phyloP scores from a whole-genome alignment of 2,797 vertebrate genomes.

The Sebastes kiyomatsui region DNA sequence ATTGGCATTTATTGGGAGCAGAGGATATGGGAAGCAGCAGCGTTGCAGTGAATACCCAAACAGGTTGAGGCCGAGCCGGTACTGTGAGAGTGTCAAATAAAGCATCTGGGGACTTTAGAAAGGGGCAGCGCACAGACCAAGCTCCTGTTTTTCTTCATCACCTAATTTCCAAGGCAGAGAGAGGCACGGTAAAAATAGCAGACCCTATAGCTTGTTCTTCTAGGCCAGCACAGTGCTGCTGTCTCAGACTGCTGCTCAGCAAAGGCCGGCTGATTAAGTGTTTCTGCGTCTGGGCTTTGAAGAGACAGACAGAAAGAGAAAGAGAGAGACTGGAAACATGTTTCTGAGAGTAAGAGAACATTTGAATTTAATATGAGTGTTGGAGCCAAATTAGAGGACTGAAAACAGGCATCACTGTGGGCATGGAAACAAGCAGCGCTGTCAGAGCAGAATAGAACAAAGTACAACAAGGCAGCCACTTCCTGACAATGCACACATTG shows the following conservation, averaged over 20 bases:
- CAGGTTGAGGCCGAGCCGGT: slow-evolving; percentile 14
- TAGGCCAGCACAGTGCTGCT: slow-evolving; percentile 24
- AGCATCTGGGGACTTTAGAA: slow-evolving; percentile 25
- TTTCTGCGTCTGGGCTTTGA: slow-evolving; percentile 40
- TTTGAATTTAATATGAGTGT: slow-evolving; percentile 45
- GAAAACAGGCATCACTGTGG: slow-evolving; percentile 32
- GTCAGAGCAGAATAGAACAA: slow-evolving; percentile 16
- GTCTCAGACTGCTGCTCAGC: slow-evolving; percentile 33
- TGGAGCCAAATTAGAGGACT: slow-evolving; percentile 31
- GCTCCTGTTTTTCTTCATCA: slow-evolving; percentile 30
- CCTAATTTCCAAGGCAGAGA: slow-evolving; percentile 40
- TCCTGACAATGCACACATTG: slow-evolving; percentile 1
- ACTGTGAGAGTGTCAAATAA: slow-evolving; percentile 11
- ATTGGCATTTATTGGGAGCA: slow-evolving; percentile 25
- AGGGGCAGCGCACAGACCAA: slow-evolving; percentile 6
- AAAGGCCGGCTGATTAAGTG: slow-evolving; percentile 45
- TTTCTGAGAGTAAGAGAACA: slow-evolving; percentile 7
- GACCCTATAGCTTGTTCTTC: slow-evolving; percentile 19
- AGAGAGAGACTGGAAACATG: neutral
- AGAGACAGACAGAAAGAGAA: slow-evolving; percentile 10
- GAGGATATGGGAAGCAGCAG: neutral
- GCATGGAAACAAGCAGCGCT: slow-evolving; percentile 31
- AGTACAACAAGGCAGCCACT: slow-evolving; percentile 16
- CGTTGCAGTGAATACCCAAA: slow-evolving; percentile 6
- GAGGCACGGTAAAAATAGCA: slow-evolving; percentile 50